Evolutionary conservation across 2,113 vertebrate genomes (phyloP), one percentile per base, ranked within the genome.

Genomic region (Anoura caudifer): DNA sequence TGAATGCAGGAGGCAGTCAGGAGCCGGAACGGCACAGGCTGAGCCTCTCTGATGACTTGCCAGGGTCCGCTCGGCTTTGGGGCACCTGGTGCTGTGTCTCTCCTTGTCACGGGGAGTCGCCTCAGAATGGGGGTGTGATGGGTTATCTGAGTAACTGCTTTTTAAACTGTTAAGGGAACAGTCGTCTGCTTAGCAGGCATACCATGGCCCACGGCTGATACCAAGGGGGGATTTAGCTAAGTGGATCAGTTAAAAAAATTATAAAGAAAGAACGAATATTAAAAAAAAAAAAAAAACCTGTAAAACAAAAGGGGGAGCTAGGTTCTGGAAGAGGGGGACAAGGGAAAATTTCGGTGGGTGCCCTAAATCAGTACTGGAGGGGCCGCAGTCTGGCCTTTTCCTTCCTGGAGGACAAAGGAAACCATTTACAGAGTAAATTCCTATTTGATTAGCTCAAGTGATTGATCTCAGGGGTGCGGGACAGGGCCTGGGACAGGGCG

Each of bases 31-130:
- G 20, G 56, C 8, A 22, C 7, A 28, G 59, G 24, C 59, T 4
- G 59, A 61, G 10, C 26, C 26, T 56, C 72, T 81, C 77, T 2
- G n/a, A 79, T 80, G 45, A 76, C 36, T 77, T 41, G 16, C 67
- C n/a, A 65, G 59, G 24, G 50, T 59, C 91, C 56, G 36, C 45
- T 89, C 63, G 36, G 24, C 52, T 96, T 97, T 7, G 16, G 90
- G 3, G 67, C 75, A 41, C 3, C 75, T 85, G 54, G 52, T 83
- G 61, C 47, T 33, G 54, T 80, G 56, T 59, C 81, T 83, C 85
- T 45, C 96, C 90, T 69, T 95, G 70, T 50, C 26, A 19, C 87
- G 13, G 69, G 90, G 85, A 86, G 59, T 19, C 22, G 3, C 72
- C 96, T 79, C 5, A 0, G 1, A 19, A 47, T 56, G 31, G 17